A percentile compares a stretch with the other conserved stretches of the same genome.
phyloP scores from a whole-genome alignment of 2,797 vertebrate species.

The Onychomys torridus region DNA sequence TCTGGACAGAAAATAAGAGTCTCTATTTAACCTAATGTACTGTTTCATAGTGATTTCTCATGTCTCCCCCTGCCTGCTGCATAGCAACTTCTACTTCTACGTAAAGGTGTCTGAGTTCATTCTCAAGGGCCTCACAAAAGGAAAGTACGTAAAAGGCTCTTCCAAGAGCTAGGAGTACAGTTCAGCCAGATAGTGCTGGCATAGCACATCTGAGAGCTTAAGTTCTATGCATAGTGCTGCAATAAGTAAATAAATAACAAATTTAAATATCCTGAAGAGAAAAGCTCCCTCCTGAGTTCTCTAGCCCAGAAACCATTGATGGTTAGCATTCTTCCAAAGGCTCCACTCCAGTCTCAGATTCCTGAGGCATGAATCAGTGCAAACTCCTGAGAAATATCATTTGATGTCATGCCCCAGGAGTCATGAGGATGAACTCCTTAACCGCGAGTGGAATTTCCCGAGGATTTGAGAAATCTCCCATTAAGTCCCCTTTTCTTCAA shows the following conservation, averaged over 20 bases:
- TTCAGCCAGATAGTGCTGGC: neutral
- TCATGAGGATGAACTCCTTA: constrained; percentile 16
- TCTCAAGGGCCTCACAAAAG: neutral
- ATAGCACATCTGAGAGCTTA: neutral
- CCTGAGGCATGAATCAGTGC: constrained; percentile 56
- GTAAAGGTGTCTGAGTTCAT: neutral
- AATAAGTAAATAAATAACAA: neutral
- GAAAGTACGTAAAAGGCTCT: neutral
- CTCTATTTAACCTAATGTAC: neutral
- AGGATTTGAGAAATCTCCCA: constrained; percentile 70
- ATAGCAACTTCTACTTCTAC: neutral
- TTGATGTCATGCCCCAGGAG: constrained; percentile 40
- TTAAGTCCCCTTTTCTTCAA: constrained; percentile 59
- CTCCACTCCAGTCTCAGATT: neutral
- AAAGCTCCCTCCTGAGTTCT: neutral
- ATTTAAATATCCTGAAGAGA: neutral
- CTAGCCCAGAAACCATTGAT: neutral
- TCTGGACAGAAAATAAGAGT: neutral
- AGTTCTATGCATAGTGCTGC: neutral
- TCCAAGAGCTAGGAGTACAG: neutral
- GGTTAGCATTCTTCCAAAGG: neutral
- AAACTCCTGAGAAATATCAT: neutral
- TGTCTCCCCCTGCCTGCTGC: neutral
- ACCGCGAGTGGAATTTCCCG: constrained; percentile 70
- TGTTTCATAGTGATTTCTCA: neutral